Evolutionary conservation across 2,113 vertebrate genomes (phyloP).

Genomic region (Hippocampus guttulatus): DNA sequence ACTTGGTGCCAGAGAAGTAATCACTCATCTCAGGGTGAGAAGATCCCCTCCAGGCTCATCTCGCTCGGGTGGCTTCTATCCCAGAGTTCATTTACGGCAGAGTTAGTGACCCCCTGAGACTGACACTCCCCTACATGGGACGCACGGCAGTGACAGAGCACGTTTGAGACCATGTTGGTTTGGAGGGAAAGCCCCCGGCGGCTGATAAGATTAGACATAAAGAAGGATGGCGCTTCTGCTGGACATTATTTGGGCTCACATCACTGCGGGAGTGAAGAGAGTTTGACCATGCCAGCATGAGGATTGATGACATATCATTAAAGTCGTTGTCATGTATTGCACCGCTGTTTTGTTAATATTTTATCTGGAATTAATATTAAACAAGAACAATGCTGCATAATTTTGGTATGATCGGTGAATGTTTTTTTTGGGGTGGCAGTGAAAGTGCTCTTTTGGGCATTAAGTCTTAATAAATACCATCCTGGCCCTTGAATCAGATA

Average conservation of each 20-base stretch:
- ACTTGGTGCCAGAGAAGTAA: conserved; percentile 72
- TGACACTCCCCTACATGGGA: conserved; percentile 34
- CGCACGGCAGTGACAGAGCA: conserved; percentile 40
- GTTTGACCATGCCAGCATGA: conserved; percentile 6
- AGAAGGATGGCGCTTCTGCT: conserved; percentile 32
- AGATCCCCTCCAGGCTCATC: conserved; percentile 68
- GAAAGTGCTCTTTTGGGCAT: neutral
- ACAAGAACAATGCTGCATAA: neutral
- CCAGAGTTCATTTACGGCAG: conserved; percentile 51
- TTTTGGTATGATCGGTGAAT: neutral
- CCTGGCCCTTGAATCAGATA: neutral
- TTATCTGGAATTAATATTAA: neutral
- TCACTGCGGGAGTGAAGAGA: conserved; percentile 37
- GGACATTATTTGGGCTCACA: conserved; percentile 29
- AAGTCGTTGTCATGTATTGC: neutral
- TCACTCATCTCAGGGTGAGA: conserved; percentile 69
- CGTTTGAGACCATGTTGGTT: conserved; percentile 46
- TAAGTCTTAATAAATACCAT: neutral
- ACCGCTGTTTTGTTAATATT: neutral
- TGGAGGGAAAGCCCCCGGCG: conserved; percentile 48
- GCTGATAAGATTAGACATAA: conserved; percentile 45
- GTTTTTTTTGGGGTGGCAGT: neutral
- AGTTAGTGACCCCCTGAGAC: conserved; percentile 66
- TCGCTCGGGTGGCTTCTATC: conserved; percentile 55
- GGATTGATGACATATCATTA: neutral